Evolutionary conservation across 37 sponge, comb jelly and placozoan species (phyloP), one percentile per base, ranked within the genome.

Genomic region (Oopsacas minuta): DNA sequence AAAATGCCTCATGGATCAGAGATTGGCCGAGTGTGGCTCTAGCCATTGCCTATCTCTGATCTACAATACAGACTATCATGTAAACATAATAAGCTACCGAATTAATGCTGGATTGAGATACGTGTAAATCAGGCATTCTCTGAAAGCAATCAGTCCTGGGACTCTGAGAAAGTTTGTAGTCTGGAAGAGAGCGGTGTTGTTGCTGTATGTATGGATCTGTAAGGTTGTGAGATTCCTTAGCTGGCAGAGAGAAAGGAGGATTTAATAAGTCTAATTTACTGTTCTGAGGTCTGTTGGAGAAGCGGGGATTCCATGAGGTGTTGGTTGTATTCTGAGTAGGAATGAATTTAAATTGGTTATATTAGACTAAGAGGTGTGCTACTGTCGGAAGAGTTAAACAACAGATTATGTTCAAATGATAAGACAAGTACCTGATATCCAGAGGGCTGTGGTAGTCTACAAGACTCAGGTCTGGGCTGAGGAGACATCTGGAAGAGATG

Each of bases 191-290:
- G 17, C 75, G 75, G 75, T 61, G 30, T 34, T 61, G 75, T 34
- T 61, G 75, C 75, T 61, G 75, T 5, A 61, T 3, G 75, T 61
- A 61, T 3, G 75, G 75, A n/a, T 61, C 75, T 12, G 75, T 34
- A 12, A 61, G 28, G 28, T n/a, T 34, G 1, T 25, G 75, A 25
- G 75, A 3, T 25, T 61, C 75, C 75, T 61, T 61, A 61, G 75
- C 30, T 3, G 75, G 75, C 28, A 61, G 75, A 61, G 75, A 61
- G 75, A 61, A 61, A 34, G 75, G 75, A n/a, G 75, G 75, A 5
- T 12, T 42, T n/a, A n/a, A n/a, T 8, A 42, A 3, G 75, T 61
- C 75, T 34, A 61, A 12, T 3, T 61, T 25, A n/a, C 1, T 12
- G 75, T 34, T 12, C 17, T 25, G 75, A 3, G 75, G 7, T 61